Evolutionary conservation across 2,113 vertebrate species (phyloP).

Genomic region (Sebastes fasciatus): DNA sequence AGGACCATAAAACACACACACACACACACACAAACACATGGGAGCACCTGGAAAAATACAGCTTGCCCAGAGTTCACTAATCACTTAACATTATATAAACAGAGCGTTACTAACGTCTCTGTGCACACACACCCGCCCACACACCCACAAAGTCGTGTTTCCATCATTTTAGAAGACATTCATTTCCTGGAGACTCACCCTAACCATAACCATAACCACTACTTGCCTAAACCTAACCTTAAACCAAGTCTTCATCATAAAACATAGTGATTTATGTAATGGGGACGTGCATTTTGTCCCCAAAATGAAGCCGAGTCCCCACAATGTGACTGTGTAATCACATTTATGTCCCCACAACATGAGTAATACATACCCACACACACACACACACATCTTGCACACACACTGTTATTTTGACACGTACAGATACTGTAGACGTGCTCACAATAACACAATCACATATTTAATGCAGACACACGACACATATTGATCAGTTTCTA

Average conservation of each 20-base stretch:
- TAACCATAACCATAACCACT: no score
- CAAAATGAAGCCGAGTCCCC: no score
- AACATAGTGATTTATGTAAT: no score
- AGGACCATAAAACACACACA: constrained; percentile 39
- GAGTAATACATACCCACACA: no score
- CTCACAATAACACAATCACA: neutral
- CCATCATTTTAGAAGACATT: no score
- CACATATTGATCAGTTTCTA: neutral
- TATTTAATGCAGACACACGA: neutral
- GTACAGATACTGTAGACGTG: neutral
- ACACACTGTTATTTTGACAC: neutral
- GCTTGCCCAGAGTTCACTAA: constrained; percentile 27
- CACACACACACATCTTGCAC: neutral
- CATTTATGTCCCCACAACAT: no score
- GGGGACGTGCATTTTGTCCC: no score
- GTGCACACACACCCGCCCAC: neutral
- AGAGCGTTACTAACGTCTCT: neutral
- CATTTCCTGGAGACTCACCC: no score
- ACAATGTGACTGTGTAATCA: no score
- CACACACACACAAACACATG: constrained; percentile 2
- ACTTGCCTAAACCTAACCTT: no score
- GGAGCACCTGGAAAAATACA: constrained; percentile 37
- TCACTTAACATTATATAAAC: constrained; percentile 26
- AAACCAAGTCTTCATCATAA: no score
- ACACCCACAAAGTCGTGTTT: neutral